Percentiles rank a stretch among this genome's conserved stretches.
These are phyloP conservation scores for Eurypyga helias DNA, from an alignment of 2,113 vertebrate genomes.

Conservation along the genomic window DNA sequence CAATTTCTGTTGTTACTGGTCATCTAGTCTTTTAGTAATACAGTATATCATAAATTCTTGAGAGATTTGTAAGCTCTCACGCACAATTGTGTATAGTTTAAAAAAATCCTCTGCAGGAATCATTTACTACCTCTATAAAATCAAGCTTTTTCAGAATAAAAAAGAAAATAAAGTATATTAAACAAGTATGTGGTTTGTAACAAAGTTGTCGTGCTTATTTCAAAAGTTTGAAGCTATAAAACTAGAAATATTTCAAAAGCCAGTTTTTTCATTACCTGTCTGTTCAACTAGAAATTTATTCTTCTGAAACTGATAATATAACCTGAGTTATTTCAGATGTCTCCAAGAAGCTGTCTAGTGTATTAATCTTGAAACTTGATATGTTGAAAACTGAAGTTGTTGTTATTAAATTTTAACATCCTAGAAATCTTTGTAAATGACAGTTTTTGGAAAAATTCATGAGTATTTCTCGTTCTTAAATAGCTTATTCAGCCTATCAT, in stretches of 20 bases:
- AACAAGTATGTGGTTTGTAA: not conserved
- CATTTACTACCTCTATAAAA: not conserved
- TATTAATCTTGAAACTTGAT: not conserved
- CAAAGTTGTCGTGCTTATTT: not conserved
- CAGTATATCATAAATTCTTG: not conserved
- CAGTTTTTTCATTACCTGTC: not conserved
- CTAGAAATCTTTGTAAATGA: not conserved
- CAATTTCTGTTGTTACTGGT: not conserved
- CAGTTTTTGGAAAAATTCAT: not conserved
- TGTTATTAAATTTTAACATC: not conserved
- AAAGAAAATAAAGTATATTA: not conserved
- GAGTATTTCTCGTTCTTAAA: not conserved
- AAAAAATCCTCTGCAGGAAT: not conserved
- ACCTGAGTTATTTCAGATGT: not conserved
- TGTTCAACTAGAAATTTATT: not conserved
- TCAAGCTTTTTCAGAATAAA: not conserved
- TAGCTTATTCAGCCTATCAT: not conserved
- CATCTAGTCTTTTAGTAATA: not conserved
- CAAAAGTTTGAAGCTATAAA: not conserved
- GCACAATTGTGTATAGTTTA: not conserved
- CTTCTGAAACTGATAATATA: not conserved
- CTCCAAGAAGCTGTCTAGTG: not conserved
- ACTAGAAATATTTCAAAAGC: not conserved
- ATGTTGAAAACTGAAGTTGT: not conserved
- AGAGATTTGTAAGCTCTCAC: not conserved